Base-by-base conservation (phyloP, 2,113 vertebrate genomes). In the Dermatemys mawii region DNA sequence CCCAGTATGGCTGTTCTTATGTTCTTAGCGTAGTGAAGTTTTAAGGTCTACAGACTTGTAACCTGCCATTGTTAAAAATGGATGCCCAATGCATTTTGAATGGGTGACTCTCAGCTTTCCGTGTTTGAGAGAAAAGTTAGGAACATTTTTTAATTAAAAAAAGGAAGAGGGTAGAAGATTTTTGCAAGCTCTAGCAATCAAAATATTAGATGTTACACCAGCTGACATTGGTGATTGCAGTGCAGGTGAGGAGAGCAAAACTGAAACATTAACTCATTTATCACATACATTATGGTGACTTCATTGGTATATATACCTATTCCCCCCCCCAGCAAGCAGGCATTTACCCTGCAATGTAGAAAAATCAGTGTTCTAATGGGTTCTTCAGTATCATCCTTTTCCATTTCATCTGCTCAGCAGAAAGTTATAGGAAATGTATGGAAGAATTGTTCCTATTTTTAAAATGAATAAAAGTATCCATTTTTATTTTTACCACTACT, bases 351-450 rank as follows among this genome's bases (percentile, higher is more conserved):
- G 32, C 32, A 35, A 17, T 63, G 57, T 35, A 8, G 90, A 50
- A 70, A n/a, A 8, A 3, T 27, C 4, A 35, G 78, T 5, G 6
- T 13, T 26, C 44, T 27, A 6, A 83, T 3, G 3, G 21, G 11
- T 38, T n/a, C 11, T 38, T 54, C 55, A 1, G 41, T 54, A 55
- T 53, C 57, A 8, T 10, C 29, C 82, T 82, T 11, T 54, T 0
- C 9, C 0, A 0, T 44, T 5, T 80, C n/a, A 38, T 70, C n/a
- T 44, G 50, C 22, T 2, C 7, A 13, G 10, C 22, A 16, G 4
- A n/a, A 76, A 1, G 3, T 24, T 32, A 21, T 1, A 5, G 35
- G 75, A 73, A 4, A 13, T 0, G 6, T 32, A 11, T 14, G 0
- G 5, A 3, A 5, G 35, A 19, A 2, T n/a, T 29, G 50, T 49